Evolutionary conservation across 2,113 vertebrate genomes (phyloP).

Genomic region (Centrocercus urophasianus): DNA sequence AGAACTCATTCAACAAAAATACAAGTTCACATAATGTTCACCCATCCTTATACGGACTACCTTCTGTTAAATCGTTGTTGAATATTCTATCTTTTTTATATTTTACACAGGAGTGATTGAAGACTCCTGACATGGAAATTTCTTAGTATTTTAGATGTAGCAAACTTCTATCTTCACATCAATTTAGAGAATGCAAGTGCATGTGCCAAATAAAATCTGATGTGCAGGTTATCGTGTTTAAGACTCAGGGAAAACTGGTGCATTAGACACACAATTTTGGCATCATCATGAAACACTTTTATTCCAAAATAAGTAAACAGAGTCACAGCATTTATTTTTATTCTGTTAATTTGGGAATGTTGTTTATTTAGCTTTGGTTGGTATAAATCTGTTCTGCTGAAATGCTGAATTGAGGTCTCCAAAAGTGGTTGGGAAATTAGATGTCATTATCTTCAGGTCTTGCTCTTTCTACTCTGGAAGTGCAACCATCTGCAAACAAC

Average conservation of each 20-base stretch:
- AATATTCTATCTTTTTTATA: not conserved
- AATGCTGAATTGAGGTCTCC: constrained; percentile 29
- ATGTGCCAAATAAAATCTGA: not conserved
- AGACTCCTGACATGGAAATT: not conserved
- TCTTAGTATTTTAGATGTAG: not conserved
- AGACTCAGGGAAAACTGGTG: not conserved
- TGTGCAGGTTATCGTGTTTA: not conserved
- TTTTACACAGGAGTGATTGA: not conserved
- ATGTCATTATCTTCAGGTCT: constrained; percentile 62
- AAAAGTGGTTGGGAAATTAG: constrained; percentile 57
- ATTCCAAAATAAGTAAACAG: constrained; percentile 4
- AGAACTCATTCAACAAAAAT: not conserved
- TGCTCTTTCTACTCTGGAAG: constrained; percentile 45
- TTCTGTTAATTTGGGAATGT: constrained; percentile 43
- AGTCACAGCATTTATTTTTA: constrained; percentile 34
- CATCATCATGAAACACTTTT: not conserved
- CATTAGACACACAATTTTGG: not conserved
- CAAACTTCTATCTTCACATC: not conserved
- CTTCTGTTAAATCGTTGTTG: not conserved
- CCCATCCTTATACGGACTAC: not conserved
- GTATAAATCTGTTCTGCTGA: constrained; percentile 52
- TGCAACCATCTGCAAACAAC: constrained; percentile 61
- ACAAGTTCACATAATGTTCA: not conserved
- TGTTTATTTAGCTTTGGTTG: constrained; percentile 43
- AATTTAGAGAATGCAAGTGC: not conserved